Evolutionary conservation across 1,140 invertebrate species (phyloP).

Genomic region (Drosophila kohkoa): DNA sequence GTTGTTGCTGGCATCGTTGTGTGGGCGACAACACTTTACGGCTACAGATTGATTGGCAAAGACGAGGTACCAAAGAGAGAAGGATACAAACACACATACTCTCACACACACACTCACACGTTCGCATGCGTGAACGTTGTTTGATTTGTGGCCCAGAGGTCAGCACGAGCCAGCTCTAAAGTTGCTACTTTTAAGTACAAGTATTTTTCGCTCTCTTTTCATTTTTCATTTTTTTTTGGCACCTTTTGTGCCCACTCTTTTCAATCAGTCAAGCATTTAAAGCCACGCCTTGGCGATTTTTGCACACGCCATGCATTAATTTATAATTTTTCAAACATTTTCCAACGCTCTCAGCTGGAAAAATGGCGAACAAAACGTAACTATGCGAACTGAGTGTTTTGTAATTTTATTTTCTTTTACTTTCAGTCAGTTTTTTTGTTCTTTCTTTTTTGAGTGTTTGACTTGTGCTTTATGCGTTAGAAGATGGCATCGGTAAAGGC

Average conservation of each 20-base stretch:
- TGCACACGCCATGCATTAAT: constrained; percentile 70
- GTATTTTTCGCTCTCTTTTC: background rate
- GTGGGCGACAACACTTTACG: constrained; percentile 49
- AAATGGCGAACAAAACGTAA: constrained; percentile 41
- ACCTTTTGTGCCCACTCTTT: constrained; percentile 6
- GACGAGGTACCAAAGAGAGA: background rate
- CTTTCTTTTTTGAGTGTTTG: constrained; percentile 4
- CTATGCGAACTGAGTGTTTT: constrained; percentile 63
- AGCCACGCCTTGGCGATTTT: constrained; percentile 47
- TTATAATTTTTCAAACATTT: constrained; percentile 79
- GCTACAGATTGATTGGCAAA: constrained; percentile 23
- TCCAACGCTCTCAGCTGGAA: constrained; percentile 70
- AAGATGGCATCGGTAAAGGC: constrained; percentile 7
- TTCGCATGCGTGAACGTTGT: constrained; percentile 2
- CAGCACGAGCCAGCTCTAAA: constrained; percentile 11
- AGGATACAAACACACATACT: background rate
- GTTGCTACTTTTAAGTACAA: constrained; percentile 16
- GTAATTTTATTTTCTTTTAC: constrained; percentile 63
- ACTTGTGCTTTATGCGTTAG: constrained; percentile 14
- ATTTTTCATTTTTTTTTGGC: constrained; percentile 23
- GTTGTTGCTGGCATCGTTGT: constrained; percentile 57
- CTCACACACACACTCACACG: background rate
- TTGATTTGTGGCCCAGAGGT: constrained; percentile 45
- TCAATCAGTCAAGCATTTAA: constrained; percentile 56
- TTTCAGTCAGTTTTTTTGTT: background rate